Conservation (phyloP, 2,888 invertebrate species). For the Rotaria macrura region DNA sequence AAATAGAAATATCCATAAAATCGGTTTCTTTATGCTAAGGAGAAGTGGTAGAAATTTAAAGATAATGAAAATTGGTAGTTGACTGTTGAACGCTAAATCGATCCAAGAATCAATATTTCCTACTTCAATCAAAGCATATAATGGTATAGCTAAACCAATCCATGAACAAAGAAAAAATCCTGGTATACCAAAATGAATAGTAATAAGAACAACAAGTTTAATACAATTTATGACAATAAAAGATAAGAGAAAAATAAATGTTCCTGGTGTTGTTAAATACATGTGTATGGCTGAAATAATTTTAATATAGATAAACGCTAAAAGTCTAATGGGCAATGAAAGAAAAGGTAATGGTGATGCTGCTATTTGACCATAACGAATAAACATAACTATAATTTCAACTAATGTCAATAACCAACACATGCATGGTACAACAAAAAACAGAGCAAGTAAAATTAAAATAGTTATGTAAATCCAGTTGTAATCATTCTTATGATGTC, state of each 20-base stretch:
- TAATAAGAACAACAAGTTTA: background rate
- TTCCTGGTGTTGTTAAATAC: background rate
- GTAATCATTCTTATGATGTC: background rate
- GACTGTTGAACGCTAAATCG: background rate
- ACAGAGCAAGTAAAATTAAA: background rate
- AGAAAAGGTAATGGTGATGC: background rate
- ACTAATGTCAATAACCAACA: background rate
- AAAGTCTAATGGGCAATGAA: background rate
- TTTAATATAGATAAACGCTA: background rate
- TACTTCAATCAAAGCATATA: background rate
- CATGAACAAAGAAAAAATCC: background rate
- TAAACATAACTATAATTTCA: background rate
- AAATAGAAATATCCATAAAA: background rate
- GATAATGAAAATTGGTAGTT: background rate
- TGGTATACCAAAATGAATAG: background rate
- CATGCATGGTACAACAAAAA: background rate
- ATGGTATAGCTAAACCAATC: background rate
- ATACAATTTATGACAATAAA: background rate
- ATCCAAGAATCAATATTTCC: background rate
- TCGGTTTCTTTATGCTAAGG: background rate
- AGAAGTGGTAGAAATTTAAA: background rate
- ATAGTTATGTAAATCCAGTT: background rate
- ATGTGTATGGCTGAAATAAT: background rate
- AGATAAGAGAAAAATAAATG: background rate
- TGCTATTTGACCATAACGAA: background rate